phyloP scores from a whole-genome alignment of 2,888 invertebrate genomes.

The Lasioglossum leucozonium region DNA sequence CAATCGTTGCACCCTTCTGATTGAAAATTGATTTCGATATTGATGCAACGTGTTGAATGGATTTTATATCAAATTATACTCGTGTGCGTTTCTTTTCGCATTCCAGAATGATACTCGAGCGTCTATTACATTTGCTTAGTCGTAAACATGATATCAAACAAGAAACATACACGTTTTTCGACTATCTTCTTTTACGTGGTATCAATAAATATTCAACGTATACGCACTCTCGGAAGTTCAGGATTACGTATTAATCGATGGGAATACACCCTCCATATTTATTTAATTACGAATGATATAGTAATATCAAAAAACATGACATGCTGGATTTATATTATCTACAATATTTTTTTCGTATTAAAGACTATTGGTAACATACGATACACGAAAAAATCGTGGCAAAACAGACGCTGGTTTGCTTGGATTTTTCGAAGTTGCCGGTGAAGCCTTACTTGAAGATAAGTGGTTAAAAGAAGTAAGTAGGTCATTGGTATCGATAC shows the following conservation, averaged over 20 bases:
- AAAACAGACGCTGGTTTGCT: background rate
- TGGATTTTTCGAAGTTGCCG: background rate
- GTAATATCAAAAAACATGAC: background rate
- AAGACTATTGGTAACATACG: background rate
- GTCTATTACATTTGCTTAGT: constrained; percentile 33
- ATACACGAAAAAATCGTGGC: background rate
- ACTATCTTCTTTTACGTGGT: constrained; percentile 41
- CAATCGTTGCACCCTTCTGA: constrained; percentile 89
- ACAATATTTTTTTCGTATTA: background rate
- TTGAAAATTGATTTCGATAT: constrained; percentile 62
- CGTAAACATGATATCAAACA: constrained; percentile 30
- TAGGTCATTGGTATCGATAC: background rate
- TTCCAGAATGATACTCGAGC: constrained; percentile 47
- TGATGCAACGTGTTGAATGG: constrained; percentile 32
- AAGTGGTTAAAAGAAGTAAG: background rate
- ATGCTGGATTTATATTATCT: background rate
- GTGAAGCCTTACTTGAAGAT: background rate
- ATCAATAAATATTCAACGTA: constrained; percentile 28
- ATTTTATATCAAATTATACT: constrained; percentile 44
- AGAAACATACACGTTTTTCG: constrained; percentile 40
- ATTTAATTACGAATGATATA: background rate
- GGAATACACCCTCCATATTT: background rate
- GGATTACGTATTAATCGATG: background rate
- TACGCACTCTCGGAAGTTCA: constrained; percentile 5
- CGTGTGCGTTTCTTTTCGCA: constrained; percentile 42